Conservation (phyloP, 2,113 vertebrate genomes). For the Rhynchomys soricoides region DNA sequence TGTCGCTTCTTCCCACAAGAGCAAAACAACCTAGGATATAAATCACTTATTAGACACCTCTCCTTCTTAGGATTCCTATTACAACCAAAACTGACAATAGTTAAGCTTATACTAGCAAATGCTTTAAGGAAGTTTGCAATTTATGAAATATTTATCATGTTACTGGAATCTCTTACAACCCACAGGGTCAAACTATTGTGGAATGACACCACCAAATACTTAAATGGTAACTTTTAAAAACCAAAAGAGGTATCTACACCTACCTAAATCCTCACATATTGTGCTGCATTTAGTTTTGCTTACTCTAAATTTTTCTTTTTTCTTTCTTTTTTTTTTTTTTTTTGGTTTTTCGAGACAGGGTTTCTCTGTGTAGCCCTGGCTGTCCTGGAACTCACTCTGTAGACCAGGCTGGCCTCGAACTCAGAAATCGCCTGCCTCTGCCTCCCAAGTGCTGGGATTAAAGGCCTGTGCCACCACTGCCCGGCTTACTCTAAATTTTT, state of each 20-base stretch:
- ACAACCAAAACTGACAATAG: neutral
- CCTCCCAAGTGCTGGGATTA: too few relatives aligned
- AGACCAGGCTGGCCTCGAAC: too few relatives aligned
- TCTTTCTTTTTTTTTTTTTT: too few relatives aligned
- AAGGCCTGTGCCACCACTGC: too few relatives aligned
- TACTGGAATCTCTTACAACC: neutral
- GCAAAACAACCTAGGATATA: neutral
- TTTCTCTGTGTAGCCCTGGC: too few relatives aligned
- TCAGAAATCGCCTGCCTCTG: too few relatives aligned
- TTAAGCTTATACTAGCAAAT: neutral
- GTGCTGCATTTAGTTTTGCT: neutral
- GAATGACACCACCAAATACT: neutral
- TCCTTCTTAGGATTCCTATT: neutral
- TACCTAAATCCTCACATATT: neutral
- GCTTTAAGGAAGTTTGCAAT: neutral
- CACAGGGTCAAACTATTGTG: neutral
- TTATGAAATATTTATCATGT: neutral
- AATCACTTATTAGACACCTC: neutral
- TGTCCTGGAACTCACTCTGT: too few relatives aligned
- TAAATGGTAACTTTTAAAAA: neutral
- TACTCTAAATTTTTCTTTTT: too few relatives aligned
- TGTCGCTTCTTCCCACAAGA: neutral
- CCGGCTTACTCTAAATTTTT: too few relatives aligned
- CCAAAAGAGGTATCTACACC: neutral
- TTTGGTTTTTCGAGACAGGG: too few relatives aligned